These are phyloP conservation scores for Empidonax alnorum DNA, from an alignment of 2,113 vertebrate species.

Conservation along the genomic window DNA sequence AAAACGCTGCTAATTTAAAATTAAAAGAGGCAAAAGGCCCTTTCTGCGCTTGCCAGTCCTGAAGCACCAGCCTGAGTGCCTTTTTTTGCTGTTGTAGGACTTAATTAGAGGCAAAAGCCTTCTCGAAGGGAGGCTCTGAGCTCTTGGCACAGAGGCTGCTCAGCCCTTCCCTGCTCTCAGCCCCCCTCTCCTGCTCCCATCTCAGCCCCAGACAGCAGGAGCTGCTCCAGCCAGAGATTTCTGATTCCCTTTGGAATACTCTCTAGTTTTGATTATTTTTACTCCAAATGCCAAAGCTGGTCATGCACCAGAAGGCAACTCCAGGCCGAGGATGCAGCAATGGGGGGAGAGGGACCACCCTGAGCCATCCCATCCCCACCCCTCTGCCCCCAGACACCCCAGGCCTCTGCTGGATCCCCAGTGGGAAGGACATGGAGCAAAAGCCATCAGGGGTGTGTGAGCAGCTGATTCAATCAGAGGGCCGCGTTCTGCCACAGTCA, in stretches of 20 bases:
- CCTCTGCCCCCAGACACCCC: too few relatives aligned
- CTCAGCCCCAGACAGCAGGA: not conserved
- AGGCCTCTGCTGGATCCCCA: not conserved
- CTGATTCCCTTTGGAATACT: not conserved
- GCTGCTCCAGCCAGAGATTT: not conserved
- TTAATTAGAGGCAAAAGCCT: not conserved
- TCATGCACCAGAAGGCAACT: not conserved
- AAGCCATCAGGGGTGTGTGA: not conserved
- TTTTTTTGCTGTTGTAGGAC: not conserved
- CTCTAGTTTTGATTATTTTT: not conserved
- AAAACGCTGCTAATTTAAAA: not conserved
- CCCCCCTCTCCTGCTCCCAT: rapidly evolving
- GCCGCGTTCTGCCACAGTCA: not conserved
- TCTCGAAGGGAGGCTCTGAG: not conserved
- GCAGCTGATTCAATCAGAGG: not conserved
- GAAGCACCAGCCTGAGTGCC: not conserved
- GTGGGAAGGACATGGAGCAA: not conserved
- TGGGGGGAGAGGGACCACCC: not conserved
- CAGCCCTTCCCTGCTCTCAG: not conserved
- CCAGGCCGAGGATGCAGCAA: not conserved
- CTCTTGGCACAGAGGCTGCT: not conserved
- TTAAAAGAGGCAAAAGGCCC: not conserved
- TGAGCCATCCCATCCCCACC: not conserved
- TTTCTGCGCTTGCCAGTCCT: not conserved
- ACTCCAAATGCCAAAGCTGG: not conserved